Conservation (phyloP, 2,797 vertebrate genomes). For the Toxotes lorentzi region DNA sequence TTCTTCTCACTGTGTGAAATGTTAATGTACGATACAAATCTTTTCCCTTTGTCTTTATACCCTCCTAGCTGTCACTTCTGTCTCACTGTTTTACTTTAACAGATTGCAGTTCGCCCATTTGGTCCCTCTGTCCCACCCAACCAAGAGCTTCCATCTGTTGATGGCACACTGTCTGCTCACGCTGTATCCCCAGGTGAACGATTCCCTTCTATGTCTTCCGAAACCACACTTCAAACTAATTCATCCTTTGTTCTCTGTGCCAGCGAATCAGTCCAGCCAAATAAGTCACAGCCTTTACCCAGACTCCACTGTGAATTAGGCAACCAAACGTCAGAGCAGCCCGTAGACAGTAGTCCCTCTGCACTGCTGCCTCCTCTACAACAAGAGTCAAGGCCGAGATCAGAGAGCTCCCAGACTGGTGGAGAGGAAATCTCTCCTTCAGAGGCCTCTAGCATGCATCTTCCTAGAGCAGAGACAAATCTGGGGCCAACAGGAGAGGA, state of each 20-base stretch:
- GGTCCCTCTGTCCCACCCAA: conserved; percentile 62
- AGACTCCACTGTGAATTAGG: conserved; percentile 61
- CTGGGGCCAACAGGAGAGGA: conserved; percentile 47
- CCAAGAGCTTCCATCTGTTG: conserved; percentile 64
- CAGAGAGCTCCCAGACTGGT: conserved; percentile 52
- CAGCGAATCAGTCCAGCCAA: conserved; percentile 56
- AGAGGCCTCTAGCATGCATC: conserved; percentile 35
- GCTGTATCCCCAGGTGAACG: conserved; percentile 66
- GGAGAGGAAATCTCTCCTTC: conserved; percentile 52
- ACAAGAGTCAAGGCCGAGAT: conserved; percentile 41
- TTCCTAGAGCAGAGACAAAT: conserved; percentile 33
- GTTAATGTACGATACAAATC: conserved; percentile 41
- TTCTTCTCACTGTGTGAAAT: conserved; percentile 45
- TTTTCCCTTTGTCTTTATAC: conserved; percentile 30
- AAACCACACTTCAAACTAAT: conserved; percentile 58
- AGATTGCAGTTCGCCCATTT: conserved; percentile 72
- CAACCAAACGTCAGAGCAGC: conserved; percentile 55
- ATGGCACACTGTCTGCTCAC: conserved; percentile 57
- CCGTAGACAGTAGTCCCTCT: conserved; percentile 31
- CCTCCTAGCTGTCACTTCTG: conserved; percentile 62
- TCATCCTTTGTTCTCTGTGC: conserved; percentile 54
- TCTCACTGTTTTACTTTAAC: conserved; percentile 68
- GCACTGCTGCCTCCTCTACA: conserved; percentile 20
- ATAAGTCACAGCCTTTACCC: conserved; percentile 59
- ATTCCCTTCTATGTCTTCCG: conserved; percentile 59